Base-by-base conservation (phyloP, 2,888 invertebrate species). In the Agonopterix arenella region DNA sequence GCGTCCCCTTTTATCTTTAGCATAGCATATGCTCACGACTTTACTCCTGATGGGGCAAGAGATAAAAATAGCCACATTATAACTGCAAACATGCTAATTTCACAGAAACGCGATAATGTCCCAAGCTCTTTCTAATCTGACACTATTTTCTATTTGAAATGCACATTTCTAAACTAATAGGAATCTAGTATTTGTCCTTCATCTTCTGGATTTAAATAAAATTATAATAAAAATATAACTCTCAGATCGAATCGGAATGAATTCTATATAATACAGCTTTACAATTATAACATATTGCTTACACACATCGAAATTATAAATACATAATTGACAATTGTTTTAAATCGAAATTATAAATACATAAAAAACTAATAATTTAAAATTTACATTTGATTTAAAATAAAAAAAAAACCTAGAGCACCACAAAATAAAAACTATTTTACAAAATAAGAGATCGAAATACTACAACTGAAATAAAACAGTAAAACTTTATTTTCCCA, bases 141-240 rank as follows among this genome's bases (percentile, higher is more conserved):
- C 44, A 44, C 44, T 44, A 44, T 42, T 42, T 42, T 42, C 11
- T 42, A 11, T 57, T 28, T 28, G 59, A 68, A 71, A 68, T 71
- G 66, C 70, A 66, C 66, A 43, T 55, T 56, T 49, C 13, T 52
- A 47, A 64, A 53, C 73, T 74, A 73, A 69, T 76, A 76, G 74
- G 74, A 76, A 75, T 72, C 68, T 68, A 66, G 28, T 28, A 58
- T 63, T 60, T 60, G 50, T 59, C 56, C 50, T 58, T 11, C 52
- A 50, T 40, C 43, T 51, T 52, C 53, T 52, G 28, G 28, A 50
- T 46, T 56, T 50, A 58, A 57, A 51, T 46, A 53, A 58, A 53
- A 45, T 45, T 49, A 38, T 38, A 48, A 46, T 41, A 51, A 40
- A 46, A 40, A 46, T 45, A 36, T 28, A 28, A 42, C 55, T 51